phyloP scores from a whole-genome alignment of 2,113 vertebrate species.

The Gadus macrocephalus region DNA sequence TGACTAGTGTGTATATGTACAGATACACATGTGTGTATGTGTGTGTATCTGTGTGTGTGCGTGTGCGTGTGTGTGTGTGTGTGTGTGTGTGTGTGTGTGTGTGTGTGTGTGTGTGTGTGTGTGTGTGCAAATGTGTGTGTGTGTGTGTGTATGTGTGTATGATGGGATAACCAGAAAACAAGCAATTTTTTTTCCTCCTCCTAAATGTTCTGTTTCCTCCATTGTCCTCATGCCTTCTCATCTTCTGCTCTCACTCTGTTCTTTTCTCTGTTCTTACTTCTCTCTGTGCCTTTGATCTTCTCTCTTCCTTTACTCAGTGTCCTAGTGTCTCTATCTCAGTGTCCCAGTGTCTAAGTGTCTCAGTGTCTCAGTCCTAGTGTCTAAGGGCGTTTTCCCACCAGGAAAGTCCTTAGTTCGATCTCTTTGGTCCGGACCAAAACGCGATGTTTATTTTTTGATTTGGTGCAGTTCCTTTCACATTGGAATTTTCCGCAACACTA shows the following conservation, averaged over 20 bases:
- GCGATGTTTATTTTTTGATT: no score
- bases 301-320: neutral
- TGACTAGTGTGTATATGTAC: no score
- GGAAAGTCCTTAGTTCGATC: no score
- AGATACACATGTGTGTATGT: slow-evolving; percentile 5
- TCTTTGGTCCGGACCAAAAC: no score
- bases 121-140: slow-evolving; percentile 12
- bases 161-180: slow-evolving; percentile 1
- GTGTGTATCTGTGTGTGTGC: slow-evolving; percentile 16
- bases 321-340: neutral
- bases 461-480: no score
- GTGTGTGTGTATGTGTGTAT: slow-evolving; percentile 1
- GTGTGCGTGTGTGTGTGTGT: slow-evolving; percentile 1
- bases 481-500: no score
- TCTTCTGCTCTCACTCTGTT: neutral
- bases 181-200: neutral
- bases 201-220: slow-evolving; percentile 14
- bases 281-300: neutral
- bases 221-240: neutral
- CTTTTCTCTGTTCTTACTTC: neutral
- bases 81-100: slow-evolving; percentile 23
- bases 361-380: no score
- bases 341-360: no score
- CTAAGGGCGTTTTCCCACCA: no score
- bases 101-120: slow-evolving; percentile 14